Evolutionary conservation across 2,888 invertebrate genomes (phyloP), one percentile per base, ranked within the genome.

Genomic region (Acleris cristana): DNA sequence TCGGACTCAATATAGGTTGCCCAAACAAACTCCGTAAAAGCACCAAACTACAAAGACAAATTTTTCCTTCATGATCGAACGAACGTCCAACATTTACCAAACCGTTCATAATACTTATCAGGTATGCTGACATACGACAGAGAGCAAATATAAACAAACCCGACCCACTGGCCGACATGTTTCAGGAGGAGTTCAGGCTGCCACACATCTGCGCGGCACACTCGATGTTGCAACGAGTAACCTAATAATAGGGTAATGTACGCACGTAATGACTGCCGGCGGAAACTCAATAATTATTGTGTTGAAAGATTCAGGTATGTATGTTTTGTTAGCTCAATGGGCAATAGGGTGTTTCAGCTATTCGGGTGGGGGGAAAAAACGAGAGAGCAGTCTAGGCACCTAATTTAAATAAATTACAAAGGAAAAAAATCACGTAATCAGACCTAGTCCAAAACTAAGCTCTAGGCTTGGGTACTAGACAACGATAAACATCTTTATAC

Each of bases 161-260:
- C 48, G 63, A 10, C 54, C 63, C 19, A 63, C 57, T 68, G 63
- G 40, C 67, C 67, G 48, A 51, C 55, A 62, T 66, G 51, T 62
- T 66, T 34, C 66, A 56, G 66, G 56, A 66, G 56, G 34, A 66
- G 52, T 56, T 65, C 65, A 61, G 51, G 30, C 65, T 40, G 60
- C 53, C 45, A 48, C 58, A 58, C n/a, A 48, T 45, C 44, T 40
- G 55, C 44, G 40, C 51, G 48, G 55, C 61, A 62, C 56, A 61
- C 61, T 55, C 48, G 18, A 23, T 44, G 66, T 62, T 66, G 66
- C 66, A 66, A 66, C 52, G 52, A 55, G 65, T 52, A 66, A 66
- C 56, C 66, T 30, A 66, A 66, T 66, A 66, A 66, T 16, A 51
- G 51, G 40, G 60, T 48, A 30, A 60, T 51, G 58, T 49, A 54